Percentiles rank a stretch among this genome's conserved stretches.
These are phyloP conservation scores for Pyrrhia umbra DNA, from an alignment of 2,888 invertebrate genomes.

Conservation along the genomic window DNA sequence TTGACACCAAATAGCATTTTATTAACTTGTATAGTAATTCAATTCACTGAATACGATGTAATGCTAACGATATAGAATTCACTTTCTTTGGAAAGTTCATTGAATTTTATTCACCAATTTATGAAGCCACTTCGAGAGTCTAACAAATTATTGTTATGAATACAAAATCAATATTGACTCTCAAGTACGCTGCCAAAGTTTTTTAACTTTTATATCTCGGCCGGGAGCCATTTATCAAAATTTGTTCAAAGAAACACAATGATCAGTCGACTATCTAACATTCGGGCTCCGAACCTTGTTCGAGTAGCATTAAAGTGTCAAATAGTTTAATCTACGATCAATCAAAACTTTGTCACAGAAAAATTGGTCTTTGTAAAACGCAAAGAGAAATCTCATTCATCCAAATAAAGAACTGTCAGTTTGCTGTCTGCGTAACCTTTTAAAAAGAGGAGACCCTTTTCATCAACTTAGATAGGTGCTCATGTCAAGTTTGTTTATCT, in stretches of 20 bases:
- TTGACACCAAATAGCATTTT: conserved; percentile 27
- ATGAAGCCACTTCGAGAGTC: conserved; percentile 18
- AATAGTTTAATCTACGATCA: conserved; percentile 54
- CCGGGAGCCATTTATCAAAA: conserved; percentile 67
- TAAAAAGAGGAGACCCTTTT: conserved; percentile 49
- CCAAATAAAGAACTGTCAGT: conserved; percentile 55
- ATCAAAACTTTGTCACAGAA: conserved; percentile 48
- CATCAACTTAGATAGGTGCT: conserved; percentile 36
- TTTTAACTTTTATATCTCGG: conserved; percentile 65
- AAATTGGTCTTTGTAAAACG: conserved; percentile 41
- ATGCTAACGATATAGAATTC: conserved; percentile 24
- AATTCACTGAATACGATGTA: conserved; percentile 20
- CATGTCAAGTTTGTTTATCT: conserved; percentile 39
- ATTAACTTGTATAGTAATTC: conserved; percentile 52
- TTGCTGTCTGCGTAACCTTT: conserved; percentile 45
- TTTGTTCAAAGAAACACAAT: conserved; percentile 67
- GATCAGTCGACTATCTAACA: conserved; percentile 56
- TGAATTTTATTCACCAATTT: conserved; percentile 23
- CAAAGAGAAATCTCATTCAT: conserved; percentile 40
- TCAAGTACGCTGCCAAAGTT: conserved; percentile 61
- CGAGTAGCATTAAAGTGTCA: conserved; percentile 52
- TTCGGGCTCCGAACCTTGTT: conserved; percentile 31
- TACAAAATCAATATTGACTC: conserved; percentile 67
- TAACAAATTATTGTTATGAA: conserved; percentile 53
- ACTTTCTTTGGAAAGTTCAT: conserved; percentile 11